Conservation (phyloP, 2,888 invertebrate species). For the Notocelia uddmanniana region DNA sequence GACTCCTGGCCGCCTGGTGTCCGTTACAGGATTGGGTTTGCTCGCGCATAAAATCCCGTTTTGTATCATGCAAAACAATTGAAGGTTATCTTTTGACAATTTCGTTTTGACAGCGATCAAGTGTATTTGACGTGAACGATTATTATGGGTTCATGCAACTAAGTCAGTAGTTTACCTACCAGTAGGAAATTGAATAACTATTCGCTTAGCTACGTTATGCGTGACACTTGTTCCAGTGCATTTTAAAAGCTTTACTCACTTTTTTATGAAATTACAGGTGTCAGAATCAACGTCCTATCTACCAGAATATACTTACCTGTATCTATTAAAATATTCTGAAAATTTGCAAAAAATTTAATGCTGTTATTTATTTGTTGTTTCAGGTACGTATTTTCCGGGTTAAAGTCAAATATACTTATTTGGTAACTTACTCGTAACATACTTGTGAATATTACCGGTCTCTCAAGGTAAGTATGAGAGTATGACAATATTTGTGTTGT, state of each 20-base stretch:
- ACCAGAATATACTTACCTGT: background rate
- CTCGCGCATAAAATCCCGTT: constrained; percentile 46
- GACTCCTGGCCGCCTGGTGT: constrained; percentile 70
- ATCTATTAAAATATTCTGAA: background rate
- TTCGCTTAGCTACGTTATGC: too few species aligned
- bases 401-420: background rate
- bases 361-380: constrained; percentile 54
- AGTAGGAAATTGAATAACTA: too few species aligned
- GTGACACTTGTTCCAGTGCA: background rate
- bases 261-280: background rate
- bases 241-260: background rate
- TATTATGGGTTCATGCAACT: too few species aligned
- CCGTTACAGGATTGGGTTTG: constrained; percentile 51
- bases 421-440: background rate
- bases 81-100: constrained; percentile 10
- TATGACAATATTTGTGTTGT: background rate
- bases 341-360: background rate
- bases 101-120: constrained; percentile 10
- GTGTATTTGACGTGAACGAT: too few species aligned
- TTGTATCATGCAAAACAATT: constrained; percentile 19
- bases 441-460: background rate
- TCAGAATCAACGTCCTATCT: background rate
- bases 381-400: constrained; percentile 57
- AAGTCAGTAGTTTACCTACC: too few species aligned
- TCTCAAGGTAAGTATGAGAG: background rate